Evolutionary conservation across 2,113 vertebrate species (phyloP).

Genomic region (Dissostichus mawsoni): DNA sequence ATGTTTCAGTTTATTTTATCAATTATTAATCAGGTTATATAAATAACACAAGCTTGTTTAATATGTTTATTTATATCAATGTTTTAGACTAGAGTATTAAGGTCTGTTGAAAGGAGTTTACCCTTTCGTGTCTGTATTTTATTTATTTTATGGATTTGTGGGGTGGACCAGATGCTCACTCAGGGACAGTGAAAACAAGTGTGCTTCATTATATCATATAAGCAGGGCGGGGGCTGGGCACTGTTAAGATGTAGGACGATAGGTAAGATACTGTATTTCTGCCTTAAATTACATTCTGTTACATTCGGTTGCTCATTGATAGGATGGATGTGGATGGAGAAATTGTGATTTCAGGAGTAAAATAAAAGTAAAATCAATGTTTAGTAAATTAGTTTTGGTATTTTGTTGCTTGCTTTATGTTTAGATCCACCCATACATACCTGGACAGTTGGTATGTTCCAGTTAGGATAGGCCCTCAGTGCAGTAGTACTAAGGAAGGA

Average conservation of each 20-base stretch:
- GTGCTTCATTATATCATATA: slow-evolving; percentile 1
- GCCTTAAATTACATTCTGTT: not conserved
- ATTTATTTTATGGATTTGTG: not conserved
- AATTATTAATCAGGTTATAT: not conserved
- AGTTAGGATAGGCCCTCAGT: not conserved
- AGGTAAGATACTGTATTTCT: not conserved
- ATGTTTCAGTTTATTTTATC: not conserved
- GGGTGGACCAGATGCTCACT: not conserved
- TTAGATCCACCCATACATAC: not conserved
- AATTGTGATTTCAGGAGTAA: not conserved
- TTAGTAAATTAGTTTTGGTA: not conserved
- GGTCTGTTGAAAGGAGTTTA: not conserved
- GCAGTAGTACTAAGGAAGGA: not conserved
- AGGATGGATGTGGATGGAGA: not conserved
- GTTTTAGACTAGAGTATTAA: not conserved
- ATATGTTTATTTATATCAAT: not conserved
- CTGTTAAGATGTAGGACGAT: not conserved
- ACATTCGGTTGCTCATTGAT: not conserved
- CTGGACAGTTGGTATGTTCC: not conserved
- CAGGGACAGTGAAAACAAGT: not conserved
- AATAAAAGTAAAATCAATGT: not conserved
- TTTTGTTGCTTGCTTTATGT: not conserved
- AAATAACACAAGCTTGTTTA: not conserved
- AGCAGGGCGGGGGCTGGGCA: not conserved
- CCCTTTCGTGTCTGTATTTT: too few relatives aligned